Evolutionary conservation across 1,140 invertebrate genomes (phyloP).

Genomic region (Drosophila biarmipes): DNA sequence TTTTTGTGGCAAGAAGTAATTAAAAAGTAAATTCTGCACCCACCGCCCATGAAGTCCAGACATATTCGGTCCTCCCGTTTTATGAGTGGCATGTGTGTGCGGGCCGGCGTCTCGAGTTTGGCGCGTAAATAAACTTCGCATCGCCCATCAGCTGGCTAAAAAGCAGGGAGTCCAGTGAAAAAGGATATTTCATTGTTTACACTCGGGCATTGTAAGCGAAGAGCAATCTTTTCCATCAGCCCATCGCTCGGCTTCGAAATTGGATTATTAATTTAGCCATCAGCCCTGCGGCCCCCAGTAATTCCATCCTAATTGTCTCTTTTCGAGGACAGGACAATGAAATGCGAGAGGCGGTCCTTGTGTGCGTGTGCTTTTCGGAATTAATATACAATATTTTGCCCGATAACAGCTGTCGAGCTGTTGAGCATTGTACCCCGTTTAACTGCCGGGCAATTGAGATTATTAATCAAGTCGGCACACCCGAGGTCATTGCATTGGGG

Average conservation of each 20-base stretch:
- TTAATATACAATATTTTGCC: constrained; percentile 23
- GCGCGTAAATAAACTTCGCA: constrained; percentile 62
- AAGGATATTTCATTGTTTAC: constrained; percentile 38
- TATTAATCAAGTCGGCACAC: constrained; percentile 43
- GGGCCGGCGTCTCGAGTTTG: constrained; percentile 62
- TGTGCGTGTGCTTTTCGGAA: constrained; percentile 6
- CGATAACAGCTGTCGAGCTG: constrained; percentile 35
- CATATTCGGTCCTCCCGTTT: constrained; percentile 1
- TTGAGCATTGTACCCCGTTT: constrained; percentile 1
- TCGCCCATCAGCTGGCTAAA: constrained; percentile 45
- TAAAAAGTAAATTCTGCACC: constrained; percentile 14
- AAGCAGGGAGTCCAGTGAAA: not conserved
- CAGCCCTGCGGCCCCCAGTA: not conserved
- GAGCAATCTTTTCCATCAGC: not conserved
- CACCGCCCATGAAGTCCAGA: not conserved
- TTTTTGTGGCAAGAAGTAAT: constrained; percentile 39
- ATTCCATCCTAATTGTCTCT: not conserved
- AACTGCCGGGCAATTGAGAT: constrained; percentile 14
- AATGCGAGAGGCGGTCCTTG: constrained; percentile 10
- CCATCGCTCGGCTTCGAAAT: not conserved
- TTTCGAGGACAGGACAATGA: not conserved
- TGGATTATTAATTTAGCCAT: constrained; percentile 12
- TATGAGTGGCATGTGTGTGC: constrained; percentile 12
- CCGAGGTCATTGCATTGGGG: constrained; percentile 21
- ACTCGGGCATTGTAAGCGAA: not conserved